Evolutionary conservation across 2,888 invertebrate species (phyloP), one percentile per base, ranked within the genome.

Genomic region (Herminia tarsipennalis): DNA sequence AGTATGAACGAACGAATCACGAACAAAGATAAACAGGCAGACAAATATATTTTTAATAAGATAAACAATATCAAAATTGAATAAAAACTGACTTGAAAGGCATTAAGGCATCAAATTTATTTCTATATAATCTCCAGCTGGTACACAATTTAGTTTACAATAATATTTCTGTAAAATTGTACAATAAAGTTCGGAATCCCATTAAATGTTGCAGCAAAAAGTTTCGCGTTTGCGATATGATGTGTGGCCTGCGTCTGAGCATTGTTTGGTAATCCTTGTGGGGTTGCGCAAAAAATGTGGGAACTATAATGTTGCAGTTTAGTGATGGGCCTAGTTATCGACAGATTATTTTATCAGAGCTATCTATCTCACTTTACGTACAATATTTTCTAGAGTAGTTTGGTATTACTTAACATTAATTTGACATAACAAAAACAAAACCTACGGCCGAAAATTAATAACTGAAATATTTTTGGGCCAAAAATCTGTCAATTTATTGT

Each of bases 161-260:
- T 50, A 66, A 63, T 60, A 70, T 66, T 65, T 58, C 52, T 55
- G 60, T 68, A 71, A 63, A 61, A 63, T 76, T 73, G 70, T 42
- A 61, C 62, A 79, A 86, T 84, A 80, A 78, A 81, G 73, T 78
- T 64, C 57, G 62, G 66, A 74, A 88, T 88, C 86, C 84, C 80
- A 88, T 90, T 86, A 87, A 84, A 78, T 57, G 60, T 73, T 61
- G 70, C 74, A 52, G 78, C 79, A 88, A 88, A 88, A 86, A 85
- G 68, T 70, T 65, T 54, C n/a, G 59, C 72, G 58, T 73, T 77
- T 78, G 71, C 66, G 70, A 72, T 70, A 80, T 80, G 83, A 82
- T 83, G 86, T 87, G 88, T 83, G 88, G 86, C 78, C 82, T 81
- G 81, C 80, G 78, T 70, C 48, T 74, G 73, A 80, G 81, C 84